Conservation (phyloP, 2,797 vertebrate species). For the Sternotherus odoratus region DNA sequence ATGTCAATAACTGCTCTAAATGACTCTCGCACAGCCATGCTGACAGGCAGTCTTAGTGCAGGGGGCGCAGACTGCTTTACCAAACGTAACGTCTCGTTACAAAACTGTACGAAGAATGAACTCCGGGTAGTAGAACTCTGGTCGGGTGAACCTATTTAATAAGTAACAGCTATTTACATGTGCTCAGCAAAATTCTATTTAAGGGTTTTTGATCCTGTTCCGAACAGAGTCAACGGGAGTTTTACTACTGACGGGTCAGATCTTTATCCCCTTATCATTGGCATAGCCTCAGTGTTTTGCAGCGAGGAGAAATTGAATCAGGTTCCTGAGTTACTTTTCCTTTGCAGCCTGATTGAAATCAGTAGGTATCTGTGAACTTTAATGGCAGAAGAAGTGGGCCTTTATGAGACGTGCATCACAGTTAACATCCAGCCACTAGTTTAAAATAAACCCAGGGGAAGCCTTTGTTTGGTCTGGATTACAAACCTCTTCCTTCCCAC, state of each 20-base stretch:
- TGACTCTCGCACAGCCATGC: neutral
- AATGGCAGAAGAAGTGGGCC: neutral
- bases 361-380: neutral
- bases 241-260: neutral
- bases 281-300: neutral
- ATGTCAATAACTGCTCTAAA: neutral
- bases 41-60: neutral
- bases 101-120: neutral
- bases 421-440: neutral
- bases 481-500: neutral
- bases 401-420: neutral
- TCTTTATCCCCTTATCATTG: neutral
- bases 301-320: neutral
- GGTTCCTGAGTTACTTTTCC: neutral
- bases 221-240: neutral
- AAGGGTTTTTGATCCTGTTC: neutral
- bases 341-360: neutral
- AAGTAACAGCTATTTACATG: neutral
- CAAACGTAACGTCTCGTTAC: neutral
- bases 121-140: neutral
- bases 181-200: neutral
- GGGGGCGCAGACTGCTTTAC: neutral
- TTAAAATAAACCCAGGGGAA: neutral
- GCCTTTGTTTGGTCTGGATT: neutral
- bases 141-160: neutral